Percentiles rank a stretch among this genome's conserved stretches.
These are phyloP conservation scores for Garrulus glandarius DNA, from an alignment of 2,797 vertebrate species.

Conservation along the genomic window DNA sequence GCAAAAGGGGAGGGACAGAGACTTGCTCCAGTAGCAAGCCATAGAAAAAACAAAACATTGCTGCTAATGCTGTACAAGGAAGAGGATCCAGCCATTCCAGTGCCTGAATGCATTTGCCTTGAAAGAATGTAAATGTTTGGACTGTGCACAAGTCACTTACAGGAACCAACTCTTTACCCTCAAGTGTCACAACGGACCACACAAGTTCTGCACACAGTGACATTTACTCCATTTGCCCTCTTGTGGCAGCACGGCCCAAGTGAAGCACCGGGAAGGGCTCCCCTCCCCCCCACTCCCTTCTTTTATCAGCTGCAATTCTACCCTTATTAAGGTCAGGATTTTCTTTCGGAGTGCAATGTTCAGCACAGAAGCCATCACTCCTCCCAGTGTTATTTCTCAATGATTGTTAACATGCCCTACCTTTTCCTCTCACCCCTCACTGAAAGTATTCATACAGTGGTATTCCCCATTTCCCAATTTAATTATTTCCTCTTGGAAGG, in stretches of 20 bases:
- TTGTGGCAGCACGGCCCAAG: background rate
- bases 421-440: background rate
- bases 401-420: background rate
- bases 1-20: background rate
- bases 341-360: background rate
- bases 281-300: accelerated
- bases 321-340: background rate
- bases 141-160: background rate
- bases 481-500: background rate
- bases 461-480: background rate
- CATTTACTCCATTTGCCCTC: constrained; percentile 30
- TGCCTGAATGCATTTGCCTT: background rate
- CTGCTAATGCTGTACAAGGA: background rate
- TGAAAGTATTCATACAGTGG: background rate
- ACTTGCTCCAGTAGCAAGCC: background rate
- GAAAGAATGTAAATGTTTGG: background rate
- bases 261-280: background rate
- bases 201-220: background rate
- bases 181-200: background rate
- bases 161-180: background rate
- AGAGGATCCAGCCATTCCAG: background rate
- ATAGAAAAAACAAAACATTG: background rate
- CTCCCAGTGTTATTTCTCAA: background rate
- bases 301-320: background rate
- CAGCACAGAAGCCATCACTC: background rate